Conservation (phyloP, 2,888 invertebrate species). For the Octodonta nipae region DNA sequence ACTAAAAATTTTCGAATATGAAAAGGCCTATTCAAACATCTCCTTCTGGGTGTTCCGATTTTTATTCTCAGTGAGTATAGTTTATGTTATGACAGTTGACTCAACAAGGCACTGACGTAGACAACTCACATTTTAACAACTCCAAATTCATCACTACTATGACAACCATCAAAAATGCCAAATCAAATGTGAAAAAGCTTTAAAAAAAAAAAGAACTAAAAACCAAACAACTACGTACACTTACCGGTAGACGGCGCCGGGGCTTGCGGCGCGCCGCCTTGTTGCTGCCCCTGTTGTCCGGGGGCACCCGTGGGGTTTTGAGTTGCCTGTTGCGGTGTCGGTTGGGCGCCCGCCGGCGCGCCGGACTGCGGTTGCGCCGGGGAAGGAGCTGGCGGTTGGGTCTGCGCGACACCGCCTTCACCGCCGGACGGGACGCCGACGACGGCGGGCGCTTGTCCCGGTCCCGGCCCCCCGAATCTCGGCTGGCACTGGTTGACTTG, state of each 20-base stretch:
- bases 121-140: too few relatives aligned
- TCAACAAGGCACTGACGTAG: too few relatives aligned
- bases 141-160: too few relatives aligned
- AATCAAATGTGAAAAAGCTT: too few relatives aligned
- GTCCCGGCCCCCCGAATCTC: conserved; percentile 32
- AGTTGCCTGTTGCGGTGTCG: conserved; percentile 38
- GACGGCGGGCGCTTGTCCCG: conserved; percentile 33
- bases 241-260: conserved; percentile 36
- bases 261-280: conserved; percentile 7
- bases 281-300: conserved; percentile 27
- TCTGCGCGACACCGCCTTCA: conserved; percentile 56
- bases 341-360: conserved; percentile 49
- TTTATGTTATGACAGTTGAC: too few relatives aligned
- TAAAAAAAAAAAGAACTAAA: too few relatives aligned
- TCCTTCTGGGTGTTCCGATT: too few relatives aligned
- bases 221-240: too few relatives aligned
- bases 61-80: too few relatives aligned
- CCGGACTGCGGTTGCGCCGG: conserved; percentile 67
- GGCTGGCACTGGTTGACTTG: conserved; percentile 14
- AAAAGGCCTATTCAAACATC: too few relatives aligned
- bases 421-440: conserved; percentile 38
- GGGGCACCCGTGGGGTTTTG: conserved; percentile 28
- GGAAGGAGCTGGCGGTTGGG: conserved; percentile 64
- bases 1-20: too few relatives aligned
- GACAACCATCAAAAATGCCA: too few relatives aligned